phyloP scores from a whole-genome alignment of 35 echinoderm and acorn worm genomes.

The Ptychodera flava region DNA sequence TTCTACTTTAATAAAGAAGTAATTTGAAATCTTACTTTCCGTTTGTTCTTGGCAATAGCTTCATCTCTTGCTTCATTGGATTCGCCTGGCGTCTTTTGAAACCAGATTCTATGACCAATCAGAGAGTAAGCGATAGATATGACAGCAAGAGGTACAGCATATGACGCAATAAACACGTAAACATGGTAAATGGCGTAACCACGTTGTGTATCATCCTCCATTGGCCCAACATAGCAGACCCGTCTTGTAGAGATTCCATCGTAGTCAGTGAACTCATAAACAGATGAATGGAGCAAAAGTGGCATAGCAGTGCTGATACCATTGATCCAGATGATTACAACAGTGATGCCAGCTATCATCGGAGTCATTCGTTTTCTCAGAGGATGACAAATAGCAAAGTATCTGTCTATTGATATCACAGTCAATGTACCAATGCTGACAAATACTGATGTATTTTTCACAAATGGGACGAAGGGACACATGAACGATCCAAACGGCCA shows the following conservation, averaged over 20 bases:
- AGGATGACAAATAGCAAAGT: neutral
- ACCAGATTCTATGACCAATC: neutral
- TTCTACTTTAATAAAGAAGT: neutral
- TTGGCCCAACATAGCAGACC: neutral
- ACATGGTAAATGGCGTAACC: neutral
- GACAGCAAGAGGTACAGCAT: neutral
- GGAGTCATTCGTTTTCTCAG: neutral
- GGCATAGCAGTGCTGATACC: neutral
- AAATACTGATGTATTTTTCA: neutral
- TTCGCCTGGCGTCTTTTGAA: neutral
- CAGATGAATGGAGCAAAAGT: neutral
- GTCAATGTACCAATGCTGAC: neutral
- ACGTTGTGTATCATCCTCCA: neutral
- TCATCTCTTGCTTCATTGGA: neutral
- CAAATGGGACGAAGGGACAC: slow-evolving; percentile 18
- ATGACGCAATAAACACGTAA: neutral
- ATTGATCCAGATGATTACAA: neutral
- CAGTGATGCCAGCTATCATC: neutral
- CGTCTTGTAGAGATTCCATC: no score
- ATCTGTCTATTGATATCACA: neutral
- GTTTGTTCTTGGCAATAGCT: neutral
- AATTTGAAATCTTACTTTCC: neutral
- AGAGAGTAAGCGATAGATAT: neutral
- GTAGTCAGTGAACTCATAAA: neutral
- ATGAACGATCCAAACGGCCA: slow-evolving; percentile 78